Conservation (phyloP, 2,113 vertebrate genomes). For the Cichladusa arquata region DNA sequence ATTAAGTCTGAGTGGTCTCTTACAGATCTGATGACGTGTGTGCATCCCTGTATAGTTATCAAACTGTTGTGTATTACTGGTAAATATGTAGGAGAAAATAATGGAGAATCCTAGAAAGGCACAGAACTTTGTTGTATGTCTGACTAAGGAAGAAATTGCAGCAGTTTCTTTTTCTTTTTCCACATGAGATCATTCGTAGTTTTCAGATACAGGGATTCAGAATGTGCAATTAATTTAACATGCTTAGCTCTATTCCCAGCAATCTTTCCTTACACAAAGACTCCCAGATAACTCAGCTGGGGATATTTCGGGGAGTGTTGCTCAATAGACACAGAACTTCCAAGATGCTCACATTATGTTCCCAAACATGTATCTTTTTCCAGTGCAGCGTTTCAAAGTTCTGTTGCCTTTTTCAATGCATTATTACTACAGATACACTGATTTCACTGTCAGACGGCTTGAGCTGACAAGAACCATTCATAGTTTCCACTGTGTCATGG, state of each 20-base stretch:
- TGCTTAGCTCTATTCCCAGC: background rate
- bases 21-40: background rate
- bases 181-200: background rate
- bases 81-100: background rate
- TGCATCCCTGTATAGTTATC: background rate
- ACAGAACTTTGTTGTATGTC: background rate
- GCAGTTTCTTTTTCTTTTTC: background rate
- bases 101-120: background rate
- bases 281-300: background rate
- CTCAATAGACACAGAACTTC: background rate
- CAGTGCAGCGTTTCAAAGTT: background rate
- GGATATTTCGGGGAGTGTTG: background rate
- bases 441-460: background rate
- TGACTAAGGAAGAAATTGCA: background rate
- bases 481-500: slow-evolving; percentile 32
- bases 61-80: background rate
- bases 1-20: background rate
- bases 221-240: background rate
- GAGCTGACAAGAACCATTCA: background rate
- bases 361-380: slow-evolving; percentile 1
- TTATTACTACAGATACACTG: background rate
- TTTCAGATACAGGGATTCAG: background rate
- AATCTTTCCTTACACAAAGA: background rate
- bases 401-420: background rate
- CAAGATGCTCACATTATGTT: background rate